phyloP scores from a whole-genome alignment of 2,113 vertebrate species.

The Brevimyrus niger region DNA sequence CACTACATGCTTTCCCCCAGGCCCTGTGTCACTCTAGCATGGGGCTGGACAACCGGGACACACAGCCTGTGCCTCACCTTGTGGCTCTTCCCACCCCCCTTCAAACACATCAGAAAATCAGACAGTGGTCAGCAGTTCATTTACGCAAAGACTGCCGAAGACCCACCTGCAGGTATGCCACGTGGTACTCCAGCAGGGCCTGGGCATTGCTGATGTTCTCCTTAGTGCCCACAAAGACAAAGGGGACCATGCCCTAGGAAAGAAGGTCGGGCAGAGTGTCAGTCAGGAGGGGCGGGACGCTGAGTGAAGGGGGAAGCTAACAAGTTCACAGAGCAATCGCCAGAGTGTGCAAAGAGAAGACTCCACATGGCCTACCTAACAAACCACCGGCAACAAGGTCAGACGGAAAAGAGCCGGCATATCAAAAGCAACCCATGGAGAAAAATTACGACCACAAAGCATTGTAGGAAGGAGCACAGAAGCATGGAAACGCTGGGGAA shows the following conservation, averaged over 20 bases:
- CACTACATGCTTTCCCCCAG: background rate
- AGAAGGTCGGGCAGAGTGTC: background rate
- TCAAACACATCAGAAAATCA: background rate
- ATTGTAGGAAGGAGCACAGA: background rate
- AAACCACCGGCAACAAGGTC: background rate
- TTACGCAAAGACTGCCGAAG: background rate
- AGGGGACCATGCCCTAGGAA: conserved; percentile 80
- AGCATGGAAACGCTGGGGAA: background rate
- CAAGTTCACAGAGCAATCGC: background rate
- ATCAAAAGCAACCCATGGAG: background rate
- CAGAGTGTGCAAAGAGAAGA: background rate
- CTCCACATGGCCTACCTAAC: background rate
- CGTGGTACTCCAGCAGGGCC: conserved; percentile 83
- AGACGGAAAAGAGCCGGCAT: background rate
- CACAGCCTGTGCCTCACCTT: background rate
- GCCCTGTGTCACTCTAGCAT: background rate
- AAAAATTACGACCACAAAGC: background rate
- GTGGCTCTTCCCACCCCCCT: background rate
- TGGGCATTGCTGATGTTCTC: conserved; percentile 89
- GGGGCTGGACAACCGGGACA: background rate
- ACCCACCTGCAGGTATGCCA: conserved; percentile 81
- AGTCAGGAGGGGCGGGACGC: background rate
- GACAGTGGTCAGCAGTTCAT: background rate
- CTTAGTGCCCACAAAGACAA: conserved; percentile 85
- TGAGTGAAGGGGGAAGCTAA: background rate